Base-by-base conservation (phyloP, 2,888 invertebrate species). In the Eilema griseolum region DNA sequence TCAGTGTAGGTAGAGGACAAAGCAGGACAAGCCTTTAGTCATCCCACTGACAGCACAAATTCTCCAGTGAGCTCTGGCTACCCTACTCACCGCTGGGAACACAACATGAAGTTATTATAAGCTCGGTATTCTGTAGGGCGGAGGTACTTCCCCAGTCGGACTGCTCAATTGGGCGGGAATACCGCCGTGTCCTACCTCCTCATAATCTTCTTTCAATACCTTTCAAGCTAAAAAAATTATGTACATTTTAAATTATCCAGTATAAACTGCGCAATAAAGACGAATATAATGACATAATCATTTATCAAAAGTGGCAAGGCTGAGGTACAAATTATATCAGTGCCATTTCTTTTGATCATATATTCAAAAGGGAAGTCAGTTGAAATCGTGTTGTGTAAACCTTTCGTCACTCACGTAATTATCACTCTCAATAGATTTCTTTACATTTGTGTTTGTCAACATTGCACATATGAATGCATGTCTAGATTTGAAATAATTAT, bases 311-410 rank as follows among this genome's bases (percentile, higher is more conserved):
- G 46, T 20, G 7, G 46, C 46, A 20, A 20, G 20, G 7, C 20
- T 52, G 52, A 52, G 52, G n/a, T 52, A 8, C 52, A n/a, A 20
- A 52, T 52, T 52, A 46, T 52, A 52, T n/a, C 52, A 52, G 52
- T 52, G n/a, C 5, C 52, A 52, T 52, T 52, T 52, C 52, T 52
- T 52, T 52, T 8, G 52, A 52, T n/a, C n/a, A n/a, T 2, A 23
- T 62, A 62, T 62, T 62, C 62, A 62, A 62, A 46, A n/a, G n/a
- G 52, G 20, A 52, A 46, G 52, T 52, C n/a, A n/a, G 52, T 52
- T 20, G n/a, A n/a, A 52, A 20, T n/a, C 52, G n/a, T 52, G 52
- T 52, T 52, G 52, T 52, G n/a, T 52, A n/a, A 52, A 52, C 52
- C n/a, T 52, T 52, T 52, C 52, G n/a, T 52, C 52, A 52, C n/a